A percentile compares a stretch with the other conserved stretches of the same genome.
Evolutionary conservation across 2,888 invertebrate species (phyloP).

Genomic region (Anarsia innoxiella): DNA sequence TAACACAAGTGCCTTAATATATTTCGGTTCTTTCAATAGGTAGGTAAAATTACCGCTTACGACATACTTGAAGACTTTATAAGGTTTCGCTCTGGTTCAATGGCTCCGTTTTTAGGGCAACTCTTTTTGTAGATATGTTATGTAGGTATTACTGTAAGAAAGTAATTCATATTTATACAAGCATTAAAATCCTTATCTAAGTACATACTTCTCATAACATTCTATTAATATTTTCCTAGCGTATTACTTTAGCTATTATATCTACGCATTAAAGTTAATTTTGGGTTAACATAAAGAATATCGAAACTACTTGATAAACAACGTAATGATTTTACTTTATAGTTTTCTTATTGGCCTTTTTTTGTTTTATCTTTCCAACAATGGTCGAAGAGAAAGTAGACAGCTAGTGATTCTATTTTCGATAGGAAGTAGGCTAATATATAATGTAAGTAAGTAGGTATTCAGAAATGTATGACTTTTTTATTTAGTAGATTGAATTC

Average conservation of each 20-base stretch:
- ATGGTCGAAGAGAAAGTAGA: constrained; percentile 22
- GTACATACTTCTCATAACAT: constrained; percentile 2
- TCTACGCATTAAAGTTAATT: constrained; percentile 2
- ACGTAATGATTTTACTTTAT: constrained; percentile 10
- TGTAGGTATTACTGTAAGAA: background rate
- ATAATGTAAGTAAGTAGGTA: background rate
- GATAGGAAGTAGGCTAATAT: constrained; percentile 12
- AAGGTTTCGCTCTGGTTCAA: constrained; percentile 7
- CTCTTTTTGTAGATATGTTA: constrained; percentile 11
- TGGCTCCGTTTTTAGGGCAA: constrained; percentile 33
- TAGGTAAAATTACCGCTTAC: too few relatives aligned
- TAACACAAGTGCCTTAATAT: too few relatives aligned
- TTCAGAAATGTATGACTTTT: background rate
- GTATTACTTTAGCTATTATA: too few relatives aligned
- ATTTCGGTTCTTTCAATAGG: too few relatives aligned
- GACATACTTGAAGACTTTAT: constrained; percentile 2
- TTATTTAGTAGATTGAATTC: background rate
- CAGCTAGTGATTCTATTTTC: constrained; percentile 16
- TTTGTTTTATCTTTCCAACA: constrained; percentile 16
- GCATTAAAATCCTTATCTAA: constrained; percentile 8
- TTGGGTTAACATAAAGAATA: constrained; percentile 12
- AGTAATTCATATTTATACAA: background rate
- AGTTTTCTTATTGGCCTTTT: constrained; percentile 16
- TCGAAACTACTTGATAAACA: too few relatives aligned
- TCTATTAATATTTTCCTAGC: constrained; percentile 1